Evolutionary conservation across 2,113 vertebrate species (phyloP).

Genomic region (Oceanites oceanicus): DNA sequence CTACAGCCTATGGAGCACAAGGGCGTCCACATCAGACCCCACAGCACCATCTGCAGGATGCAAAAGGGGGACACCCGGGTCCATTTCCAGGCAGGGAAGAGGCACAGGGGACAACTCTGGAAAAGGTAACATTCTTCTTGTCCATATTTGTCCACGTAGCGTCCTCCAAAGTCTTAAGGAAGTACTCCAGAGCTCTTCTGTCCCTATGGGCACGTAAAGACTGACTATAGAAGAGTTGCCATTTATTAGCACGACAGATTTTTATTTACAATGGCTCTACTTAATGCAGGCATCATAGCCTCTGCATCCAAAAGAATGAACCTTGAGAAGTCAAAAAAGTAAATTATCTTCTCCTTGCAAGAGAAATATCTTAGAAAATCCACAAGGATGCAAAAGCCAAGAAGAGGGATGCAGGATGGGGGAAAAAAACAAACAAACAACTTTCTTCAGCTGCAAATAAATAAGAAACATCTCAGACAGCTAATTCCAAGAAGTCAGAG

Average conservation of each 20-base stretch:
- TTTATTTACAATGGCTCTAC: slow-evolving; percentile 38
- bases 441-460: not conserved
- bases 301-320: not conserved
- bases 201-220: not conserved
- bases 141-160: not conserved
- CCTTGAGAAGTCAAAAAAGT: slow-evolving; percentile 39
- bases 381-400: not conserved
- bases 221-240: not conserved
- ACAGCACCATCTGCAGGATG: not conserved
- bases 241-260: slow-evolving; percentile 43
- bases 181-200: not conserved
- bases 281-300: slow-evolving; percentile 18
- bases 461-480: not conserved
- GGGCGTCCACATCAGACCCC: not conserved
- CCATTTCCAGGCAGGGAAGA: not conserved
- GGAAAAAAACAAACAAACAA: not conserved
- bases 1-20: not conserved
- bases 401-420: not conserved
- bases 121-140: not conserved
- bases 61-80: accelerated
- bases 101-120: not conserved
- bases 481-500: not conserved
- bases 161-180: not conserved
- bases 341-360: slow-evolving; percentile 25
- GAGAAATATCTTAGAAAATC: not conserved